A percentile compares a stretch with the other conserved stretches of the same genome.
phyloP scores from a whole-genome alignment of 2,113 vertebrate species.

The Corvus cornix region DNA sequence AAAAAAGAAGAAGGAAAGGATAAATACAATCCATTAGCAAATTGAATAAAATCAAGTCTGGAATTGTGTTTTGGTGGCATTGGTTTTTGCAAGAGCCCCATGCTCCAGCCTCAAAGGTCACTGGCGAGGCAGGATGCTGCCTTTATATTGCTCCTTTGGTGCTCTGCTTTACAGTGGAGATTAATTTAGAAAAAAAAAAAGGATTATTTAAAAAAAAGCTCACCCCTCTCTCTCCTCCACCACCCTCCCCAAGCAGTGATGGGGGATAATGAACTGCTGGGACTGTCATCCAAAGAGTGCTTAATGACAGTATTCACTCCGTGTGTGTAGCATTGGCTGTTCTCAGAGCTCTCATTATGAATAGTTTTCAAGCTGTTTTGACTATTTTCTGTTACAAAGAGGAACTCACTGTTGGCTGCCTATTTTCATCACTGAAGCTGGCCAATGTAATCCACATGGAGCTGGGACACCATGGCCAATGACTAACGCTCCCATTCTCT shows the following conservation, averaged over 20 bases:
- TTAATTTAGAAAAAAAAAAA: slow-evolving; percentile 30
- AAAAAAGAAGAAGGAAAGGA: background rate
- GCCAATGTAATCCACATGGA: background rate
- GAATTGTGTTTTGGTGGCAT: background rate
- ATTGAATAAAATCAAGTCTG: background rate
- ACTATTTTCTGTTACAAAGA: slow-evolving; percentile 73
- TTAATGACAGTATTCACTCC: slow-evolving; percentile 70
- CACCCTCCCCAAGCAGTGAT: background rate
- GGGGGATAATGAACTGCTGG: slow-evolving; percentile 64
- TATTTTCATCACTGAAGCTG: slow-evolving; percentile 57
- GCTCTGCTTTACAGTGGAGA: slow-evolving; percentile 41
- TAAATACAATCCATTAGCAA: background rate
- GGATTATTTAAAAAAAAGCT: slow-evolving; percentile 6
- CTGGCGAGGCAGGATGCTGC: background rate
- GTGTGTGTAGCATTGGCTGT: slow-evolving; percentile 50
- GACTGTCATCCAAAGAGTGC: slow-evolving; percentile 63
- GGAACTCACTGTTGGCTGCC: slow-evolving; percentile 64
- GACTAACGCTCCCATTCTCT: fast-evolving
- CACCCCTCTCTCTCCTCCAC: background rate
- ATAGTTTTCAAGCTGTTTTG: slow-evolving; percentile 77
- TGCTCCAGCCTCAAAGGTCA: background rate
- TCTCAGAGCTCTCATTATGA: slow-evolving; percentile 66
- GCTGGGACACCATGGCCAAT: background rate
- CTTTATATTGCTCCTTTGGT: background rate
- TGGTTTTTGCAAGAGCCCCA: background rate